Base-by-base conservation (phyloP, 1,140 invertebrate genomes). In the Plutomurus gul region DNA sequence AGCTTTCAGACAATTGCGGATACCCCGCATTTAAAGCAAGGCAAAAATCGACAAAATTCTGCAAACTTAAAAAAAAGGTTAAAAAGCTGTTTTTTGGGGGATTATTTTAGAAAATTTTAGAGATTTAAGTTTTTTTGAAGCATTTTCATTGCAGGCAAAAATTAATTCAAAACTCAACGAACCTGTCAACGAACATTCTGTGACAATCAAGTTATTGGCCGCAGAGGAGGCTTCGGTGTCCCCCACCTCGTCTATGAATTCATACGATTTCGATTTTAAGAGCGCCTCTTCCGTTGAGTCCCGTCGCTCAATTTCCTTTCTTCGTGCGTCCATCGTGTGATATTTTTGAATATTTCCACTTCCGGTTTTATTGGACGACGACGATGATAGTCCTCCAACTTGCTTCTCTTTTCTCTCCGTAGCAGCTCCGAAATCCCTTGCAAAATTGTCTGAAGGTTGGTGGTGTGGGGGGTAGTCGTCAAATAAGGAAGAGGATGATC, bases 131-230 rank as follows among this genome's bases (percentile, higher is more conserved):
- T n/a, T n/a, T n/a, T n/a, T n/a, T n/a, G n/a, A n/a, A n/a, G n/a
- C n/a, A n/a, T n/a, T n/a, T n/a, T n/a, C n/a, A n/a, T n/a, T n/a
- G n/a, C n/a, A n/a, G n/a, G n/a, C n/a, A n/a, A n/a, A n/a, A n/a
- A n/a, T n/a, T n/a, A n/a, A n/a, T n/a, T n/a, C n/a, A n/a, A n/a
- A n/a, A n/a, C n/a, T n/a, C n/a, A n/a, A n/a, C n/a, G n/a, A n/a
- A n/a, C n/a, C n/a, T n/a, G 70, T 72, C 8, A 72, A n/a, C 4
- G 70, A 72, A 20, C 70, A 72, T 43, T 72, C 70, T 4, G 70
- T 72, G 25, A 72, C 11, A 13, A 72, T 37, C 20, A 72, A 30
- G 18, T 72, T 43, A 39, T 40, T 20, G 13, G 7, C 70, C 6
- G 13, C n/a, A 43, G 40, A n/a, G 40, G 8, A 8, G 40, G n/a